Base-by-base conservation (phyloP, 2,797 vertebrate genomes). In the Acanthis flammea region DNA sequence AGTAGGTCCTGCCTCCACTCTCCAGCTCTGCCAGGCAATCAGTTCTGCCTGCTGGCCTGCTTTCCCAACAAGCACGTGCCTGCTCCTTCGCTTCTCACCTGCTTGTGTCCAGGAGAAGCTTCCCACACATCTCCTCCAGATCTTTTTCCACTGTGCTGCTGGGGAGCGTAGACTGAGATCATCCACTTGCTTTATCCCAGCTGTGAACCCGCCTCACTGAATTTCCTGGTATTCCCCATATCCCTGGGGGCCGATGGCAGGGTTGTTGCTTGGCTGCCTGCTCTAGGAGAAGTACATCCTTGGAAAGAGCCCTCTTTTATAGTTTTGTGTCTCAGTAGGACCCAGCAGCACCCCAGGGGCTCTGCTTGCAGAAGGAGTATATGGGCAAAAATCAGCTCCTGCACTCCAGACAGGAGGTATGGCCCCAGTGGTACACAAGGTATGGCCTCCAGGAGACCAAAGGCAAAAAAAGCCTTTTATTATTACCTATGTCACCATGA, bases 121-220 rank as follows among this genome's bases (percentile, higher is more conserved):
- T 86, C 58, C 65, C 30, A 94, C 33, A 62, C 18, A 13, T 44
- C 54, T 65, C 53, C 27, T 75, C 41, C 88, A 86, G 91, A 61
- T 45, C 47, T 57, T 91, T 84, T 57, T 81, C 39, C 58, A 31
- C 15, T 7, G 0, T 28, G 27, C 21, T 71, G 22, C 47, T 63
- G 47, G 24, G 31, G 25, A 80, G 22, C 0, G 0, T 4, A 72
- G 31, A 65, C 28, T 25, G 23, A 78, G 23, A 41, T 25, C 1
- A 7, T 19, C 11, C n/a, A 24, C 47, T 68, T 87, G 25, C 73
- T 74, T 67, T 65, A 55, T 60, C 35, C 30, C 54, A 84, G 62
- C 23, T 44, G 14, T 48, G 30, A 58, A 53, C n/a, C 24, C 9
- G 1, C 30, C 30, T 30, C 30, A 1, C 76, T 58, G 21, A 42